These are phyloP conservation scores for Galeruca laticollis DNA, from an alignment of 2,888 invertebrate genomes.

Conservation along the genomic window DNA sequence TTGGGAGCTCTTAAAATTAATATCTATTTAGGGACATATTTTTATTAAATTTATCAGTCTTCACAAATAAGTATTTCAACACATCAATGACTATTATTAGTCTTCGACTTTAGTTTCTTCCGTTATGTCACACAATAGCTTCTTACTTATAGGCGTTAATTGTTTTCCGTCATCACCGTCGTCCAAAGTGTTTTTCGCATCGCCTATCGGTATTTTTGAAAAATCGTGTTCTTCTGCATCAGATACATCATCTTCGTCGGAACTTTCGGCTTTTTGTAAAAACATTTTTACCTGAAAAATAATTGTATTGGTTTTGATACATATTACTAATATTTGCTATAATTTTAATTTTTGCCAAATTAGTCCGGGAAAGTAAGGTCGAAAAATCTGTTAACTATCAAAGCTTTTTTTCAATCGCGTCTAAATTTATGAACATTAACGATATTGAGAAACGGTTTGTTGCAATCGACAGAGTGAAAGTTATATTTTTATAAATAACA, in stretches of 20 bases:
- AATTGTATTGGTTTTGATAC: neutral
- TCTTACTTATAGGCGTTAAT: slow-evolving; percentile 54
- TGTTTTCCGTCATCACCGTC: slow-evolving; percentile 12
- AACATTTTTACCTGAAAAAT: slow-evolving; percentile 67
- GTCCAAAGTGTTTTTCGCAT: slow-evolving; percentile 8
- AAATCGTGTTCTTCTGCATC: slow-evolving; percentile 62
- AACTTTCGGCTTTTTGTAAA: slow-evolving; percentile 65
- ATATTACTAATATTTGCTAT: neutral
- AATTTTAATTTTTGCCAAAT: slow-evolving; percentile 1
- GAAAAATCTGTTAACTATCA: too few species aligned
- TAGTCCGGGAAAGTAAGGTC: too few species aligned
- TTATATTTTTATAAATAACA: too few species aligned
- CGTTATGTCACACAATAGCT: slow-evolving; percentile 64
- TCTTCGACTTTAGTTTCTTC: slow-evolving; percentile 55
- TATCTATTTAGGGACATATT: neutral
- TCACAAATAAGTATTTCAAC: slow-evolving; percentile 2
- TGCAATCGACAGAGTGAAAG: too few species aligned
- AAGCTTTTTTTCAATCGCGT: too few species aligned
- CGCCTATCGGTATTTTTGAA: slow-evolving; percentile 42
- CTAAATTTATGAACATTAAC: too few species aligned
- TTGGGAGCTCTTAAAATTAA: neutral
- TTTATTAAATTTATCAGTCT: slow-evolving; percentile 15
- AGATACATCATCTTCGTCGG: slow-evolving; percentile 65
- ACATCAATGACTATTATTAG: slow-evolving; percentile 32
- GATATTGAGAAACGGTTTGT: too few species aligned